Conservation (phyloP, 2,797 vertebrate genomes). For the Sebastes steindachneri region DNA sequence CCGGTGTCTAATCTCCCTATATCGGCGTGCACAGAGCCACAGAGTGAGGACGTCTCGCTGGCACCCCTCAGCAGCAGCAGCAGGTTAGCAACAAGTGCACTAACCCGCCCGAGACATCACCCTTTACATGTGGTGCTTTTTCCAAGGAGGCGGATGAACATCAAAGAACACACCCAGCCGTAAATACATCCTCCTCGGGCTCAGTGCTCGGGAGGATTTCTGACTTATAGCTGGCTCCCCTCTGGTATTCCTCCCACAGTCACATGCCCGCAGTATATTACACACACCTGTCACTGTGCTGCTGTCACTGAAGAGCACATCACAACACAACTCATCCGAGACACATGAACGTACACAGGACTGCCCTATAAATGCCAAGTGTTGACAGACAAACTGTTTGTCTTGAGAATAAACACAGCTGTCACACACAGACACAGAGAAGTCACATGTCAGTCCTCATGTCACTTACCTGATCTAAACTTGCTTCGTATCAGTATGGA, state of each 20-base stretch:
- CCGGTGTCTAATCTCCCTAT: constrained; percentile 45
- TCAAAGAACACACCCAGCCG: constrained; percentile 11
- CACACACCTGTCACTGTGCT: constrained; percentile 47
- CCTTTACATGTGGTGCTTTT: neutral
- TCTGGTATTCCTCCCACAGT: constrained; percentile 5
- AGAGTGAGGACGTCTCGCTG: constrained; percentile 3
- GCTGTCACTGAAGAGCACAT: constrained; percentile 14
- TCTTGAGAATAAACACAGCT: neutral
- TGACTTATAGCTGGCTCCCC: neutral
- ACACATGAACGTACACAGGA: neutral
- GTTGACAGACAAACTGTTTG: constrained; percentile 22
- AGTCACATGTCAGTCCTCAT: neutral
- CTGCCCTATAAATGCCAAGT: neutral
- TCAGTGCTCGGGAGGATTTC: neutral
- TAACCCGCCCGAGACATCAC: constrained; percentile 34
- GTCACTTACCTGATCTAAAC: constrained; percentile 98
- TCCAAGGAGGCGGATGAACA: neutral
- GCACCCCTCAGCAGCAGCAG: constrained; percentile 40
- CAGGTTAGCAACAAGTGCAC: constrained; percentile 58
- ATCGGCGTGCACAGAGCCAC: constrained; percentile 31
- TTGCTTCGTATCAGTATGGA: constrained; percentile 99
- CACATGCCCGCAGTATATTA: constrained; percentile 10
- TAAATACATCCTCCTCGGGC: constrained; percentile 34
- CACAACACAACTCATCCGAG: constrained; percentile 3
- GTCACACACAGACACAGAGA: neutral